phyloP scores from a whole-genome alignment of 2,888 invertebrate species.

The Spisula solida region DNA sequence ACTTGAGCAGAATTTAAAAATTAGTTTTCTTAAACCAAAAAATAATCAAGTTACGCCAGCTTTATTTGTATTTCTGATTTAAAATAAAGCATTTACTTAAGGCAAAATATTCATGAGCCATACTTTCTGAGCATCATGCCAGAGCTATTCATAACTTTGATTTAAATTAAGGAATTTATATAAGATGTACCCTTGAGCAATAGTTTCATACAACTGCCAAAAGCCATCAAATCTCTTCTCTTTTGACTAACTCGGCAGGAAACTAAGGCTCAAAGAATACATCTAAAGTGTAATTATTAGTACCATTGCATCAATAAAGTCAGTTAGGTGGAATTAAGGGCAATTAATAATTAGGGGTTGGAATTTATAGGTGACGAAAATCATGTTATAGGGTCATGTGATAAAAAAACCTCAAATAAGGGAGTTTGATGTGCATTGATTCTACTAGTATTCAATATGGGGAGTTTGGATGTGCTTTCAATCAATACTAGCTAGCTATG shows the following conservation, averaged over 20 bases:
- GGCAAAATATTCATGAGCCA: no score
- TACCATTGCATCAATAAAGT: neutral
- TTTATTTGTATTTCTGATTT: no score
- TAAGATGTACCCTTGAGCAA: neutral
- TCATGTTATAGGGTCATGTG: conserved; percentile 5
- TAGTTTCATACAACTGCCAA: neutral
- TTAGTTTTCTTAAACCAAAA: no score
- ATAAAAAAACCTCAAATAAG: neutral
- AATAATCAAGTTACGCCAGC: no score
- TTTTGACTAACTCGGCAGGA: neutral
- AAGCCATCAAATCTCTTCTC: neutral
- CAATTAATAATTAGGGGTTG: neutral
- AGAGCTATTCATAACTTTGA: no score
- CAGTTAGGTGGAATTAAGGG: neutral
- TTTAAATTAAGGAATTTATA: no score
- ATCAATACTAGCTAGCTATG: no score
- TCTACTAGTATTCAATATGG: no score
- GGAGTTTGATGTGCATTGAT: neutral
- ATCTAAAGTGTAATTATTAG: neutral
- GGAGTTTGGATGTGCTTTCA: no score
- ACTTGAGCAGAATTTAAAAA: no score
- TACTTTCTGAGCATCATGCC: no score
- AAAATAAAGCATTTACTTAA: no score
- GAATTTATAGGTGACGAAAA: neutral
- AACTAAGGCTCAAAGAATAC: neutral